Percentiles rank a stretch among this genome's conserved stretches.
phyloP scores from a whole-genome alignment of 2,797 vertebrate species.

The Sebastes kiyomatsui region DNA sequence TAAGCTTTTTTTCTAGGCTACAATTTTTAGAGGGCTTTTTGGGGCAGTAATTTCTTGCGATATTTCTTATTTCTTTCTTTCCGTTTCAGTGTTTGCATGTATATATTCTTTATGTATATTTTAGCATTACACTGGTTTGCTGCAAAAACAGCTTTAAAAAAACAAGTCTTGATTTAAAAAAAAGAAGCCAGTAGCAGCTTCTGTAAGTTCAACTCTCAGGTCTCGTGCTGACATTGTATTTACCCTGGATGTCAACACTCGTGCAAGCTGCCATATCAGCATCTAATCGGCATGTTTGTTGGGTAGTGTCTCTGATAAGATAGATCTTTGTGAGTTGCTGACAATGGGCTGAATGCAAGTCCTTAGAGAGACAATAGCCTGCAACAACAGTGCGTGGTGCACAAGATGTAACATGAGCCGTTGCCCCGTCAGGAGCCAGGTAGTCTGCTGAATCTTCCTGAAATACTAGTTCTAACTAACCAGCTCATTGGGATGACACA shows the following conservation, averaged over 20 bases:
- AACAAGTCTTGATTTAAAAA: not conserved
- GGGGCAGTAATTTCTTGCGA: no score
- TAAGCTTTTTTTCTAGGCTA: no score
- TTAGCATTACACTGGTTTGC: no score
- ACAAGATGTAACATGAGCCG: conserved; percentile 33
- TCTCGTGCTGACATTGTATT: conserved; percentile 8
- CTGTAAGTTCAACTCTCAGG: not conserved
- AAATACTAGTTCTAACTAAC: conserved; percentile 56
- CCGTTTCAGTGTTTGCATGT: not conserved
- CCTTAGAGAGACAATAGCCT: conserved; percentile 30
- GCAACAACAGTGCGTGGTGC: conserved; percentile 1
- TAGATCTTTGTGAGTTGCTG: conserved; percentile 13
- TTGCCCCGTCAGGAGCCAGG: conserved; percentile 20
- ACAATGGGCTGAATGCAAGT: conserved; percentile 26
- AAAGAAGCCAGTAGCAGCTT: not conserved
- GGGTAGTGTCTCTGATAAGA: conserved; percentile 19
- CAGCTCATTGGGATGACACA: conserved; percentile 58
- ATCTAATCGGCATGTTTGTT: conserved; percentile 15
- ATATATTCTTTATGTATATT: not conserved
- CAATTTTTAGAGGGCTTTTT: not conserved
- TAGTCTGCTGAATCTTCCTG: conserved; percentile 41
- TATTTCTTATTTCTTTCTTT: not conserved
- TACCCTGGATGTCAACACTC: not conserved
- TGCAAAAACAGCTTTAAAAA: not conserved
- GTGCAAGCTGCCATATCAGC: not conserved